Evolutionary conservation across 2,888 invertebrate genomes (phyloP).

Genomic region (Hirtodrosophila duncani): DNA sequence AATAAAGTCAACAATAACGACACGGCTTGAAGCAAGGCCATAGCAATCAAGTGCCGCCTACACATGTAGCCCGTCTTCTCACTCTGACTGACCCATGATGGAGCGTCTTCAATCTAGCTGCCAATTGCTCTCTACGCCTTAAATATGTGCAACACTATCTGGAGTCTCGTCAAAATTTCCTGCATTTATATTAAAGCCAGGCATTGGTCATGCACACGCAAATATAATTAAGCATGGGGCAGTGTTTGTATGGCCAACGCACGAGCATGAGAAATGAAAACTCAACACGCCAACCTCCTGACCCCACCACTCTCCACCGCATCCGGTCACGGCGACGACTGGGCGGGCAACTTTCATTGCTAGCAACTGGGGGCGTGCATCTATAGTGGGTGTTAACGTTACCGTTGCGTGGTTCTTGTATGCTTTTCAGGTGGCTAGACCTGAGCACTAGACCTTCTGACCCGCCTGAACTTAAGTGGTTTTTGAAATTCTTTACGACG

Average conservation of each 20-base stretch:
- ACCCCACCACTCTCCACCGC: not conserved
- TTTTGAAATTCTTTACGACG: slow-evolving; percentile 36
- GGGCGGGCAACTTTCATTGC: slow-evolving; percentile 1
- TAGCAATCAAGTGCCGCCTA: slow-evolving; percentile 14
- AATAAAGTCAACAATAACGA: slow-evolving; percentile 59
- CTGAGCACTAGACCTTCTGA: slow-evolving; percentile 15
- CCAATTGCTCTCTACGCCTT: slow-evolving; percentile 25
- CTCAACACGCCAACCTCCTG: slow-evolving; percentile 48
- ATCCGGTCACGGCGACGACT: slow-evolving; percentile 34
- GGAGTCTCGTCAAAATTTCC: slow-evolving; percentile 26
- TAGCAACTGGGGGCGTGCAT: not conserved
- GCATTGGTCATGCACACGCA: slow-evolving; percentile 66
- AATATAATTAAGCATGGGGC: slow-evolving; percentile 68
- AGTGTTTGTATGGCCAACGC: slow-evolving; percentile 14
- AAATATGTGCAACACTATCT: slow-evolving; percentile 7
- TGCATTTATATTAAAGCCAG: slow-evolving; percentile 20
- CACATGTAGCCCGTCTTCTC: slow-evolving; percentile 37
- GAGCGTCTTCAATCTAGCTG: slow-evolving; percentile 12
- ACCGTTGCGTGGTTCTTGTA: slow-evolving; percentile 20
- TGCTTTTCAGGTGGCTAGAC: slow-evolving; percentile 20
- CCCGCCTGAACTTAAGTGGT: slow-evolving; percentile 41
- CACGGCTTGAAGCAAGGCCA: slow-evolving; percentile 32
- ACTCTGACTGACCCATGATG: slow-evolving; percentile 4
- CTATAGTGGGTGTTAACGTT: slow-evolving; percentile 17
- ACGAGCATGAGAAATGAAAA: slow-evolving; percentile 55